These are phyloP conservation scores for Tryphoninae sp. DNA, from an alignment of 2,888 invertebrate genomes.

Conservation along the genomic window DNA sequence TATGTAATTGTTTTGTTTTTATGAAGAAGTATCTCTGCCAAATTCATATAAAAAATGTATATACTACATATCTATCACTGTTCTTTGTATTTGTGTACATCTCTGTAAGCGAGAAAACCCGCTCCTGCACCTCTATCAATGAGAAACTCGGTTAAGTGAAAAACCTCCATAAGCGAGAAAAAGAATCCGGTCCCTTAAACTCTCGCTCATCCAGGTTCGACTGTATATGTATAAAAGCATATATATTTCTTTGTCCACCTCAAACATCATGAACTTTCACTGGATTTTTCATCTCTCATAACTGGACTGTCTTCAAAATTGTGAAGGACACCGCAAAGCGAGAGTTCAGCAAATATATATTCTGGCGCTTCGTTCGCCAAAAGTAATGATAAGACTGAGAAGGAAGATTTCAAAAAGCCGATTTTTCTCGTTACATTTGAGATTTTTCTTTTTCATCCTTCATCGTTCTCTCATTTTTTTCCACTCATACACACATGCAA, in stretches of 20 bases:
- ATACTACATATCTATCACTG: too few species aligned
- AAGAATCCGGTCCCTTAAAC: too few species aligned
- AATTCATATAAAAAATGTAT: too few species aligned
- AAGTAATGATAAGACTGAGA: conserved; percentile 39
- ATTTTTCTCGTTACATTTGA: conserved; percentile 14
- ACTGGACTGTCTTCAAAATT: not conserved
- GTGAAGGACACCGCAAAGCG: conserved; percentile 25
- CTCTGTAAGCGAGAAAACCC: too few species aligned
- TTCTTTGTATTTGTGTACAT: too few species aligned
- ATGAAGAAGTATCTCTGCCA: too few species aligned
- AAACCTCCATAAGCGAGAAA: too few species aligned
- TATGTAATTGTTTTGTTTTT: too few species aligned
- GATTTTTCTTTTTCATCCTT: not conserved
- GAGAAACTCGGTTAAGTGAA: too few species aligned
- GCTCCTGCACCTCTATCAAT: too few species aligned
- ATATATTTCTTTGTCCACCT: not conserved
- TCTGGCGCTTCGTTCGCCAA: conserved; percentile 46
- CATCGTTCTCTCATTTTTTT: not conserved
- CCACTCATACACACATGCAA: not conserved
- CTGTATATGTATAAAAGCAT: not conserved
- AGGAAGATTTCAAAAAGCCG: conserved; percentile 23
- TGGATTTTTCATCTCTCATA: not conserved
- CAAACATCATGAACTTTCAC: not conserved
- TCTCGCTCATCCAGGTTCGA: too few species aligned
- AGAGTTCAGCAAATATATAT: conserved; percentile 52